phyloP scores from a whole-genome alignment of 2,797 vertebrate genomes.

The Hipposideros larvatus region DNA sequence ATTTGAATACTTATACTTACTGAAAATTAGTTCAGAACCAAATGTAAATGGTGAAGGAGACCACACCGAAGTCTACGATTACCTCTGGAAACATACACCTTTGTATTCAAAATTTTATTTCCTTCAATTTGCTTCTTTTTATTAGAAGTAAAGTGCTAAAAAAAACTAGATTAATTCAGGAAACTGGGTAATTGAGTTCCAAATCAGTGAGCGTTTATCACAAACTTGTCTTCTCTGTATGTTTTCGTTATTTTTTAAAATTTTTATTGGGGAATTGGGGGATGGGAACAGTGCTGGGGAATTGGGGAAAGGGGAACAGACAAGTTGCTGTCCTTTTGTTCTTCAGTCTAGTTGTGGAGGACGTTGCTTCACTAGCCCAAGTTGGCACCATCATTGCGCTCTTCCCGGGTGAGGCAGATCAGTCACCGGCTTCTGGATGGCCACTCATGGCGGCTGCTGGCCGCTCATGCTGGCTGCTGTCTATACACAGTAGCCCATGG shows the following conservation, averaged over 20 bases:
- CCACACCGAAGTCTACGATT: neutral
- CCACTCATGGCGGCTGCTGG: no score
- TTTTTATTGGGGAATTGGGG: no score
- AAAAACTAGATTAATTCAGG: neutral
- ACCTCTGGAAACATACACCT: neutral
- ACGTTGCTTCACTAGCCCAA: no score
- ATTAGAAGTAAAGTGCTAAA: conserved; percentile 31
- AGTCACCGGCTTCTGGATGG: no score
- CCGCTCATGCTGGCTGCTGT: no score
- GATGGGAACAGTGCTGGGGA: no score
- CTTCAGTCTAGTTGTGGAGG: no score
- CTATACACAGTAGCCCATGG: no score
- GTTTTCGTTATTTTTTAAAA: neutral
- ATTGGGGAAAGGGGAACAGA: no score
- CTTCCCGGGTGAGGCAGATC: no score
- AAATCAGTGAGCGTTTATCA: conserved; percentile 17
- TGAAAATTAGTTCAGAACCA: conserved; percentile 34
- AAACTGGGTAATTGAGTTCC: neutral
- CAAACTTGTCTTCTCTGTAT: neutral
- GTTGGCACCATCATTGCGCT: no score
- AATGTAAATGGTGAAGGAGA: neutral
- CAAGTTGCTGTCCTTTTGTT: no score
- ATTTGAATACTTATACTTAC: conserved; percentile 31
- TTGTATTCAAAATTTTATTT: neutral
- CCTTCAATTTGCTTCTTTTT: conserved; percentile 3